Evolutionary conservation across 2,888 invertebrate genomes (phyloP).

Genomic region (Venustoraphidia nigricollis): DNA sequence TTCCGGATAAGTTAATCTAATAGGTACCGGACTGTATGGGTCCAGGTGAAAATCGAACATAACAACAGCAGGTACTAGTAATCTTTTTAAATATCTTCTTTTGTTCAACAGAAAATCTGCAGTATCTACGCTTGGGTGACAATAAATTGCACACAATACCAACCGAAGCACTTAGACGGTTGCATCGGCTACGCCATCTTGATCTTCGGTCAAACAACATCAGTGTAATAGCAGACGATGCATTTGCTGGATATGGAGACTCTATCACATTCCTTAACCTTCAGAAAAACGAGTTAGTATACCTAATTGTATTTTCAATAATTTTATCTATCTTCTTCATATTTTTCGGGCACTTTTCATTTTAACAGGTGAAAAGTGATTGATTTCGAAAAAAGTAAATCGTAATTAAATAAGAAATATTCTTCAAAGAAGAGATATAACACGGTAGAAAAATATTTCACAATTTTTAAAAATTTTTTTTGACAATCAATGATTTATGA

Average conservation of each 20-base stretch:
- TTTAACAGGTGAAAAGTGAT: too few relatives aligned
- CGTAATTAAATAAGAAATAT: too few relatives aligned
- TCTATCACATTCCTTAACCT: slow-evolving; percentile 85
- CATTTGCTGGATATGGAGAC: slow-evolving; percentile 77
- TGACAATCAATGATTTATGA: too few relatives aligned
- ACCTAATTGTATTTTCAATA: not conserved
- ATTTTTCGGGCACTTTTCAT: too few relatives aligned
- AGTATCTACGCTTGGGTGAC: slow-evolving; percentile 77
- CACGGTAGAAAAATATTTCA: too few relatives aligned
- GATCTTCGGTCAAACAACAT: slow-evolving; percentile 83
- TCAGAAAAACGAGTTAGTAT: slow-evolving; percentile 76
- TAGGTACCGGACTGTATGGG: too few relatives aligned
- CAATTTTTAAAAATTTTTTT: too few relatives aligned
- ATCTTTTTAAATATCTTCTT: not conserved
- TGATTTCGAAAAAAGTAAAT: too few relatives aligned
- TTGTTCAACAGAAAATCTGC: slow-evolving; percentile 58
- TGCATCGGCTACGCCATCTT: slow-evolving; percentile 75
- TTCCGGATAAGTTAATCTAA: too few relatives aligned
- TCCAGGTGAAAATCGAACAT: not conserved
- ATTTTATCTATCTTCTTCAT: not conserved
- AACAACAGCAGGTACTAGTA: not conserved
- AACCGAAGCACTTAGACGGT: slow-evolving; percentile 62
- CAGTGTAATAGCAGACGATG: slow-evolving; percentile 65
- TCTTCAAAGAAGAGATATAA: too few relatives aligned
- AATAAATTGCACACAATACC: slow-evolving; percentile 78